Base-by-base conservation (phyloP, 2,113 vertebrate species). In the Ciconia stormi region DNA sequence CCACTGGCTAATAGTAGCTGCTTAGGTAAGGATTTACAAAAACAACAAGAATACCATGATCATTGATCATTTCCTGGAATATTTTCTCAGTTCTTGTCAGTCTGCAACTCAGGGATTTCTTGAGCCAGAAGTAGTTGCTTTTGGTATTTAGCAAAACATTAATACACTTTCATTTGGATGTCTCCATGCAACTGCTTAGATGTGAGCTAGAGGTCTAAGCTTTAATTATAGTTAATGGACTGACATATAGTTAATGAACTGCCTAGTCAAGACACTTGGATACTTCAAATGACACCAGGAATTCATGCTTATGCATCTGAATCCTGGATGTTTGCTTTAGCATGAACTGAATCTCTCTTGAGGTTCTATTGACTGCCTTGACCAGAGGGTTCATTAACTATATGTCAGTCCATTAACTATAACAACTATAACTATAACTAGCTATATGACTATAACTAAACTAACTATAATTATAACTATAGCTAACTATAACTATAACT, bases 211-310 rank as follows among this genome's bases (percentile, higher is more conserved):
- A 89, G 72, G 70, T 63, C 84, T 91, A 85, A 84, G 55, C 65
- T 82, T 91, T 94, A 96, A 93, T 93, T 95, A 93, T 52, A 82
- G 73, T 55, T 93, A 96, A 93, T 95, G 87, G 87, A 82, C 65
- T 91, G 84, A 89, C 80, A 79, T 87, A 84, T n/a, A 74, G 56
- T 71, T 96, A 93, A 93, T 94, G 89, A 96, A 91, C 87, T 96
- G 72, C 87, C 93, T 95, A 91, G 65, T 65, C 91, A 73, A 95
- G 91, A 69, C 26, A 40, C 61, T 27, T 27, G 16, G 36, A 11
- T 27, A 62, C 36, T 62, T 62, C 36, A 62, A 27, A 62, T 13
- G 25, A 62, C 61, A 62, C 36, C 36, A 40, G 16, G 61, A 25
- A 40, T 61, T 61, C 58, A 61, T 36, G 22, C 22, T 61, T 61